phyloP scores from a whole-genome alignment of 2,797 vertebrate genomes.

The Hirundo rustica region DNA sequence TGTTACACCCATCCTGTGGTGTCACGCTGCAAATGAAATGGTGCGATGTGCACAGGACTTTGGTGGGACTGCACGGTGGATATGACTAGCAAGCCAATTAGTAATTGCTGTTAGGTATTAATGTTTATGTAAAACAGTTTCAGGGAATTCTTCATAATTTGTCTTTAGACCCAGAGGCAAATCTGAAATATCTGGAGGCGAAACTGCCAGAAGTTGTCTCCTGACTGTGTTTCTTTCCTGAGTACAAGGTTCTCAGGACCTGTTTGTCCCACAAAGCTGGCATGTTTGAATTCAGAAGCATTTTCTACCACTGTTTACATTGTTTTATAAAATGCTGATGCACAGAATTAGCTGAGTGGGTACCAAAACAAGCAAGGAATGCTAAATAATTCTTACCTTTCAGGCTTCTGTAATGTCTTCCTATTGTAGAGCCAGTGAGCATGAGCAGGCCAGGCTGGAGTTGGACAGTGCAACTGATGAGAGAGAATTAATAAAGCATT shows the following conservation, averaged over 20 bases:
- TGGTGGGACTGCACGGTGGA: not conserved
- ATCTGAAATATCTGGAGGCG: accelerated
- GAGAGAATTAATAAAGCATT: not conserved
- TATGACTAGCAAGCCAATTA: not conserved
- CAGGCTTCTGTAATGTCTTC: not conserved
- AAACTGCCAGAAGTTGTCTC: not conserved
- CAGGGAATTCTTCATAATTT: not conserved
- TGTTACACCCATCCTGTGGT: not conserved
- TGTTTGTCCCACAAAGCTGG: not conserved
- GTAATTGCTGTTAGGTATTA: not conserved
- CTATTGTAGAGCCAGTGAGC: not conserved
- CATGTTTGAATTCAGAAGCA: not conserved
- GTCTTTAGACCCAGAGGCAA: not conserved
- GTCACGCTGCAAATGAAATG: not conserved
- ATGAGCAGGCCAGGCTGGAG: not conserved
- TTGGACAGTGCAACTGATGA: not conserved
- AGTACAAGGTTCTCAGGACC: not conserved
- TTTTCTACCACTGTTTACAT: not conserved
- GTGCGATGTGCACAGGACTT: not conserved
- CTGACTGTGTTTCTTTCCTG: not conserved
- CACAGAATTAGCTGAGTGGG: not conserved
- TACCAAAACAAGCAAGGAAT: not conserved
- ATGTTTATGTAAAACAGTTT: not conserved
- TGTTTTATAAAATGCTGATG: not conserved
- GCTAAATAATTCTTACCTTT: not conserved